phyloP scores from a whole-genome alignment of 2,113 vertebrate genomes.

The Tetrao urogallus region DNA sequence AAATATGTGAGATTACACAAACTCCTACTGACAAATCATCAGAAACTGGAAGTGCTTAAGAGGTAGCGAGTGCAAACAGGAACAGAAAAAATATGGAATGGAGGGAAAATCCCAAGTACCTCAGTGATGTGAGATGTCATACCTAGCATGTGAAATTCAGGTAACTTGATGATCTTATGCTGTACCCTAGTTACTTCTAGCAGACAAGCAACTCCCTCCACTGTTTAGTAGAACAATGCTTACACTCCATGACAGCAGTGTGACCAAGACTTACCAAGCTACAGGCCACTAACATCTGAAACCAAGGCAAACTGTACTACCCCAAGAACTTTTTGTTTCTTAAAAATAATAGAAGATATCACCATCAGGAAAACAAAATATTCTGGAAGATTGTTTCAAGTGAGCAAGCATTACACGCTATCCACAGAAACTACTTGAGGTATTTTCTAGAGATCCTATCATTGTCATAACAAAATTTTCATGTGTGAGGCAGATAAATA shows the following conservation, averaged over 20 bases:
- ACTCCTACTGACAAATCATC: neutral
- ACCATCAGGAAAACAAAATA: neutral
- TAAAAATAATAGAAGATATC: neutral
- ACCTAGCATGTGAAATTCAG: neutral
- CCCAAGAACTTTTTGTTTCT: neutral
- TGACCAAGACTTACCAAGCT: neutral
- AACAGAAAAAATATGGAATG: neutral
- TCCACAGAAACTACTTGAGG: neutral
- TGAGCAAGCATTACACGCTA: neutral
- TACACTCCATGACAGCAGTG: neutral
- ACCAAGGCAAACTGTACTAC: neutral
- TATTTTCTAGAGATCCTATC: conserved; percentile 10
- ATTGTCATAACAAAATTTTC: conserved; percentile 40
- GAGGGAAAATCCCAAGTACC: neutral
- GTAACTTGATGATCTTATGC: neutral
- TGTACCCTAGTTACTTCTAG: neutral
- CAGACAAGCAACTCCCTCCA: neutral
- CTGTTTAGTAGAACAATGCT: neutral
- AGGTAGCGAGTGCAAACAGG: neutral
- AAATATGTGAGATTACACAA: neutral
- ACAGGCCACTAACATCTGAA: neutral
- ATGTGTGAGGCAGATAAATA: conserved; percentile 58
- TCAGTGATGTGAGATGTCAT: neutral
- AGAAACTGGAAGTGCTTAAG: neutral
- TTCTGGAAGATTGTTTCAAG: neutral